A percentile compares a stretch with the other conserved stretches of the same genome.
Evolutionary conservation across 2,113 vertebrate species (phyloP).

Genomic region (Vidua chalybeata): DNA sequence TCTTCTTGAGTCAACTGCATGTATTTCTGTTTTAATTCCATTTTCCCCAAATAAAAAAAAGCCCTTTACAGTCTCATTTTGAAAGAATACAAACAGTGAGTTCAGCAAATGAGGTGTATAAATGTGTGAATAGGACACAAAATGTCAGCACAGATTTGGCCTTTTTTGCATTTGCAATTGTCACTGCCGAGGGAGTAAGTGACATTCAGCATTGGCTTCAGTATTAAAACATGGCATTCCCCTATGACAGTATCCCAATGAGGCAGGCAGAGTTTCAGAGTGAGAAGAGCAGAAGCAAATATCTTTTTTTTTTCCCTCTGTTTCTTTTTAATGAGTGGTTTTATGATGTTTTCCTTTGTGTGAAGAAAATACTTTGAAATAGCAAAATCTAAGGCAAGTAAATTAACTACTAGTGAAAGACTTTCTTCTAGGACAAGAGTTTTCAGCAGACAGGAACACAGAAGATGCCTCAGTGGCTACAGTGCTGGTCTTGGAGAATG

Average conservation of each 20-base stretch:
- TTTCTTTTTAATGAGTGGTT: not conserved
- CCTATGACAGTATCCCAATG: not conserved
- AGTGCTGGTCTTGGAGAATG: not conserved
- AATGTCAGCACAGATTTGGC: constrained; percentile 12
- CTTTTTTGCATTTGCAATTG: not conserved
- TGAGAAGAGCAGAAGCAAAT: not conserved
- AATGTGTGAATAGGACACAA: not conserved
- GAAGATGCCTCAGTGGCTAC: not conserved
- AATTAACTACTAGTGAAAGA: not conserved
- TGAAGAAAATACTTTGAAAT: not conserved
- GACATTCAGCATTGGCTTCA: not conserved
- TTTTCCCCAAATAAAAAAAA: not conserved
- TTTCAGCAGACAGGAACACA: not conserved
- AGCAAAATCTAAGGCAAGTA: not conserved
- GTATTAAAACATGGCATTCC: not conserved
- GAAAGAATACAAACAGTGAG: not conserved
- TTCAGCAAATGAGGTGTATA: not conserved
- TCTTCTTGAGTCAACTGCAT: not conserved
- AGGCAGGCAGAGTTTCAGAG: not conserved
- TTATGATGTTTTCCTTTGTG: not conserved
- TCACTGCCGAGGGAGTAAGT: not conserved
- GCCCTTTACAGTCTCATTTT: not conserved
- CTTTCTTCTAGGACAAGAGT: not conserved
- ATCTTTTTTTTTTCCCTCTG: not conserved
- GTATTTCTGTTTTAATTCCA: not conserved